Conservation (phyloP, 2,888 invertebrate species). For the Campaea margaritaria region DNA sequence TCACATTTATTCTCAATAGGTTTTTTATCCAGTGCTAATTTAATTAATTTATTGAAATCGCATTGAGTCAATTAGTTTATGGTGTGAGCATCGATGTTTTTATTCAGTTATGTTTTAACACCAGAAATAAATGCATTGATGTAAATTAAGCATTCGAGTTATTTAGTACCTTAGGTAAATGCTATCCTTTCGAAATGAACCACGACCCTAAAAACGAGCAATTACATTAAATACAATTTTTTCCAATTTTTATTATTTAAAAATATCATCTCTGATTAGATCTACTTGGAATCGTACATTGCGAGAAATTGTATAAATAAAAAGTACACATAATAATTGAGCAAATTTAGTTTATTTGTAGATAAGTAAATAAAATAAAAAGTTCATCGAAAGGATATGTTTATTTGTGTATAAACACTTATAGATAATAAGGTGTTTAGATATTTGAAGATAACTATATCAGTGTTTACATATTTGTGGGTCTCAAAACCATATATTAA, state of each 20-base stretch:
- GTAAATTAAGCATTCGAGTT: conserved; percentile 9
- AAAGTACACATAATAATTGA: neutral
- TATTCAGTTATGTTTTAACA: neutral
- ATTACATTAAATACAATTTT: too few species aligned
- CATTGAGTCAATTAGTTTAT: neutral
- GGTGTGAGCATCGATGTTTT: neutral
- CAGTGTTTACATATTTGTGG: conserved; percentile 6
- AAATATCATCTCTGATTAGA: too few species aligned
- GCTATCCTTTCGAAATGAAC: conserved; percentile 7
- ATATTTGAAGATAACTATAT: conserved; percentile 3
- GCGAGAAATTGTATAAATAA: too few species aligned
- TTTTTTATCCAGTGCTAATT: conserved; percentile 23
- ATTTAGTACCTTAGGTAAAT: conserved; percentile 1
- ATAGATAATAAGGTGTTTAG: conserved; percentile 14
- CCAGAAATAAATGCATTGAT: neutral
- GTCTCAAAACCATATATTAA: neutral
- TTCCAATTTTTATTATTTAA: too few species aligned
- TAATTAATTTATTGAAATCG: neutral
- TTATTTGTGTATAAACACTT: conserved; percentile 8
- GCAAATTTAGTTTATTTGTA: neutral
- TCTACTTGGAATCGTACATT: too few species aligned
- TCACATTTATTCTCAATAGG: conserved; percentile 15
- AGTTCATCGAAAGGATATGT: conserved; percentile 3
- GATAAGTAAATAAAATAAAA: neutral
- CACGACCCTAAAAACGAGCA: too few species aligned